phyloP scores from a whole-genome alignment of 2,797 vertebrate species.

The Hapalemur alaotrensis region DNA sequence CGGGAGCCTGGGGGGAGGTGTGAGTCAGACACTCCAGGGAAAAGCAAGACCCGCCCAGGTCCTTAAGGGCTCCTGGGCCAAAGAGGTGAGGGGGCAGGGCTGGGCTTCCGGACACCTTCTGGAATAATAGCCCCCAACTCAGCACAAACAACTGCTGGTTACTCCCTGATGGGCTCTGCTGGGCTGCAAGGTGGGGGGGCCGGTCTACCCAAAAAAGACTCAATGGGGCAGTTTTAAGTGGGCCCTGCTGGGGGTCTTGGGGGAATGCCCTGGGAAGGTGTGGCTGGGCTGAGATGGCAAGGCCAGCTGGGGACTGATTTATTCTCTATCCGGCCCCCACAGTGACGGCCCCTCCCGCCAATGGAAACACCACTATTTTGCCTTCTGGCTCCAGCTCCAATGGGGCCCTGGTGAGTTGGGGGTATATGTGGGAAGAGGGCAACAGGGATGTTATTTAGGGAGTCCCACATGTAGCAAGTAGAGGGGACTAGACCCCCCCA shows the following conservation, averaged over 20 bases:
- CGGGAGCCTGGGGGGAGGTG: conserved; percentile 11
- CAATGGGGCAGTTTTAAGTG: neutral
- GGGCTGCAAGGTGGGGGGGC: neutral
- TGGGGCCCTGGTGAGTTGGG: conserved; percentile 70
- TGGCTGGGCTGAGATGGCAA: neutral
- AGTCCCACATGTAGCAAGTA: neutral
- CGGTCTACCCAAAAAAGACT: neutral
- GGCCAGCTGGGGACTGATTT: neutral
- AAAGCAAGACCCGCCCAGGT: neutral
- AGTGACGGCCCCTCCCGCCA: accelerated
- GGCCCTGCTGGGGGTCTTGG: neutral
- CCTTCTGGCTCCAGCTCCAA: neutral
- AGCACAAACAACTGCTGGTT: neutral
- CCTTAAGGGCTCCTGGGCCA: neutral
- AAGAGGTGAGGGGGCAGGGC: neutral
- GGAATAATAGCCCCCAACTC: neutral
- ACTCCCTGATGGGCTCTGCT: neutral
- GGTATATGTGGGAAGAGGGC: neutral
- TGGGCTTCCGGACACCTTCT: neutral
- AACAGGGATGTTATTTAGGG: neutral
- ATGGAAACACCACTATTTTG: neutral
- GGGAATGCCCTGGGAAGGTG: neutral
- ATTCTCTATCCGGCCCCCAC: neutral
- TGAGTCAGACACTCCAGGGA: conserved; percentile 58
- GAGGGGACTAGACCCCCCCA: neutral